phyloP scores from a whole-genome alignment of 2,888 invertebrate genomes.

The Drosophila paramelanica region DNA sequence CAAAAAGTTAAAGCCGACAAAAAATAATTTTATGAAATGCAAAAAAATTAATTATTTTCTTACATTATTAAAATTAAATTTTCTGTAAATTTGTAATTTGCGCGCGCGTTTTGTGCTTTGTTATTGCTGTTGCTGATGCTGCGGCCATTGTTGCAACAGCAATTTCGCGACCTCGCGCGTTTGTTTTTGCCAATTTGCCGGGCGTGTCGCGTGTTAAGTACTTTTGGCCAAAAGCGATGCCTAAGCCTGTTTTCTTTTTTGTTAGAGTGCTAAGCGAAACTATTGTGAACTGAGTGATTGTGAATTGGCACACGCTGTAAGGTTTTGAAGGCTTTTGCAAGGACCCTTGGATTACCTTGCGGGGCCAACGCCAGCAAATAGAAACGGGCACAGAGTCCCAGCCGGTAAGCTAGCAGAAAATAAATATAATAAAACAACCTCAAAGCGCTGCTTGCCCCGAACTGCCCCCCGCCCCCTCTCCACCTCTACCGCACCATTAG shows the following conservation, averaged over 20 bases:
- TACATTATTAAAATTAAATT: neutral
- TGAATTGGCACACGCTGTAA: conserved; percentile 10
- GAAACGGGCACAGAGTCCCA: no score
- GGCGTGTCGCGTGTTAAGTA: conserved; percentile 17
- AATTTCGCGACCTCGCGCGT: neutral
- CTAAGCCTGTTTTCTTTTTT: conserved; percentile 21
- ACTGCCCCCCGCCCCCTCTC: no score
- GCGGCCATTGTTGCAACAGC: conserved; percentile 3
- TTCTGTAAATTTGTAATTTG: conserved; percentile 4
- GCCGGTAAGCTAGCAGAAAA: no score
- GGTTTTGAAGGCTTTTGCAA: conserved; percentile 63
- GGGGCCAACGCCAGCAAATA: conserved; percentile 35
- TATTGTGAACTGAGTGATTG: conserved; percentile 44
- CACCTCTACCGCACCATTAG: neutral
- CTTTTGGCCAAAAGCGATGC: no score
- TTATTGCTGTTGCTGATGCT: neutral
- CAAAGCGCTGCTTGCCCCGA: no score
- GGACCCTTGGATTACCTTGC: conserved; percentile 79
- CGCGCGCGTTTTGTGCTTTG: conserved; percentile 17
- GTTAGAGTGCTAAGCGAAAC: conserved; percentile 43
- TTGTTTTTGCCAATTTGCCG: conserved; percentile 20
- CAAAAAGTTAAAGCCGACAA: neutral
- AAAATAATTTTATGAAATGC: no score
- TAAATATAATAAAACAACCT: no score
- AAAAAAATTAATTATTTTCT: neutral